phyloP scores from a whole-genome alignment of 2,113 vertebrate genomes.

The Platysteira castanea region DNA sequence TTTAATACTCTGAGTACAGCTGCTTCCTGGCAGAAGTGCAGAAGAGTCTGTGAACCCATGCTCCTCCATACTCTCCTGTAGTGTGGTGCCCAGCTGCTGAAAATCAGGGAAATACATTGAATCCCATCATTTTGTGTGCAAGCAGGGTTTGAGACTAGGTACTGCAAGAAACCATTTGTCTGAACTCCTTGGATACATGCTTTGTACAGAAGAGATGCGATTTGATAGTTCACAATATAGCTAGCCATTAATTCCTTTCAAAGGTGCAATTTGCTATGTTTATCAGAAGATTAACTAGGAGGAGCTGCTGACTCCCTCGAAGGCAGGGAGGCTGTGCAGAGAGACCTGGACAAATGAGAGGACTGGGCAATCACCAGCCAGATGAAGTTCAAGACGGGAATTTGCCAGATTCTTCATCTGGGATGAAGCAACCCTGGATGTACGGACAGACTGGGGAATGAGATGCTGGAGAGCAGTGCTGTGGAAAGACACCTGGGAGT shows the following conservation, averaged over 20 bases:
- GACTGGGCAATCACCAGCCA: background rate
- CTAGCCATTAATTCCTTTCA: background rate
- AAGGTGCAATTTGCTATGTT: background rate
- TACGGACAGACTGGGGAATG: fast-evolving
- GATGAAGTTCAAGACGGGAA: background rate
- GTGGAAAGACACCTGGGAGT: background rate
- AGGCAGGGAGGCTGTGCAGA: background rate
- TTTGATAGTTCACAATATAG: background rate
- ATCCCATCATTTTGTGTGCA: background rate
- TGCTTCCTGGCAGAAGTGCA: background rate
- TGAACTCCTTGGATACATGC: background rate
- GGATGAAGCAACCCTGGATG: background rate
- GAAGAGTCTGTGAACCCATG: background rate
- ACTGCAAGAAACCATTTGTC: background rate
- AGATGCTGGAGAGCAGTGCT: background rate
- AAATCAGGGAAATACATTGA: background rate
- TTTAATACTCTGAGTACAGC: background rate
- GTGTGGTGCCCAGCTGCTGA: fast-evolving
- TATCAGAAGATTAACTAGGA: background rate
- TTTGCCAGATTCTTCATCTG: background rate
- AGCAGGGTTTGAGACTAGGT: background rate
- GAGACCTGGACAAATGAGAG: background rate
- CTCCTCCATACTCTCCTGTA: background rate
- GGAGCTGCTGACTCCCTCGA: background rate
- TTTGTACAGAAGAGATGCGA: background rate